phyloP scores from a whole-genome alignment of 2,888 invertebrate species.

The Minunthozetes semirufus region DNA sequence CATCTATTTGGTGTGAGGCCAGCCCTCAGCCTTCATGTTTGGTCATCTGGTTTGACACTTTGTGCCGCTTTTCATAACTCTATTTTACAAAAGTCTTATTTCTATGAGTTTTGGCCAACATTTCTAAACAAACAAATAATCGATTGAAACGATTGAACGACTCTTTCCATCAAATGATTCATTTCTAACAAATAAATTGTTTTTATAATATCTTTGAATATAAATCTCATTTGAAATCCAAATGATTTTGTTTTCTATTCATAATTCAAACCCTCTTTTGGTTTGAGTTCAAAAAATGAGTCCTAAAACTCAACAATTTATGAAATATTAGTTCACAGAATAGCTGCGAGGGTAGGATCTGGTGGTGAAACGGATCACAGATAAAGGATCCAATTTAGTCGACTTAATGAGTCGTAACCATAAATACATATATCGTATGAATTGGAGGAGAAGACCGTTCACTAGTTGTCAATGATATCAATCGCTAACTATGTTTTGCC shows the following conservation, averaged over 20 bases:
- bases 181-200: no score
- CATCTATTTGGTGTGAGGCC: background rate
- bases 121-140: no score
- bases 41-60: slow-evolving; percentile 1
- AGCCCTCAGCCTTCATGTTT: background rate
- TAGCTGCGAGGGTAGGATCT: background rate
- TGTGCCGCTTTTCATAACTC: background rate
- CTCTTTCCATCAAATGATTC: no score
- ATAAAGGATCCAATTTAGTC: slow-evolving; percentile 13
- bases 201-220: no score
- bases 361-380: background rate
- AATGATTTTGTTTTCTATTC: background rate
- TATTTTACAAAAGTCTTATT: background rate
- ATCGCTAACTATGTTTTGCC: slow-evolving; percentile 17
- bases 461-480: background rate
- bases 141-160: no score
- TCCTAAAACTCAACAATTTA: no score
- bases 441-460: background rate
- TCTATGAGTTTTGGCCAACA: background rate
- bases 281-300: no score
- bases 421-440: background rate
- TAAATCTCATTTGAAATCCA: no score
- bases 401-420: background rate
- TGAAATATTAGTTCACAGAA: no score
- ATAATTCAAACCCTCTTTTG: no score